Base-by-base conservation (phyloP, 2,797 vertebrate genomes). In the Epinephelus coioides region DNA sequence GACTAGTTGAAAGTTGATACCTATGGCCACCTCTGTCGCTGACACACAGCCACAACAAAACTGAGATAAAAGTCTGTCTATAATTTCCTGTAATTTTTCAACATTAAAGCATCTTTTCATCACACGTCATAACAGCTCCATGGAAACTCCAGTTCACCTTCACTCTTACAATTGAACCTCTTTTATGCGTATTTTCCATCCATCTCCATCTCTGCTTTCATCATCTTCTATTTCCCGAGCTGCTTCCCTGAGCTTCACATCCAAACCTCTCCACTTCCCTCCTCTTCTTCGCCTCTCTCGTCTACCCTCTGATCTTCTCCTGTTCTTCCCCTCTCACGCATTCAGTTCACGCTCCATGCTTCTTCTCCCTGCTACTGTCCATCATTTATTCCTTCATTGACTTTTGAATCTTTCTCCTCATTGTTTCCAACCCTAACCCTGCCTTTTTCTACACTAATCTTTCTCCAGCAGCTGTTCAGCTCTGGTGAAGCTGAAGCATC, bases 371-470 rank as follows among this genome's bases (percentile, higher is more conserved):
- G n/a, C 64, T 66, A 21, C 76, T 47, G 73, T 73, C 79, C 60
- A 70, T 85, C 73, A 78, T 63, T 54, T 38, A 68, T 75, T 70
- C 69, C 77, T 65, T 19, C 60, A 65, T 46, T 55, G 62, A 80
- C 61, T 73, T 55, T 30, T 23, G 54, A 73, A 57, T 83, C 55
- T 49, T 57, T 55, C 76, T 66, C 34, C 40, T 74, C 44, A 54
- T 76, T 65, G 69, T 82, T 71, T 72, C 27, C 60, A 57, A 40
- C 25, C 51, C 14, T 59, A 11, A 21, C 18, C 11, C 67, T 19
- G 27, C 15, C 57, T 63, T 59, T 27, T 61, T 49, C 8, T 71
- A 55, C 78, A 81, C 81, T 78, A 63, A 73, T 83, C 66, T 76
- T 51, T 57, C 50, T 40, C 40, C 54, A 30, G 68, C 18, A 27